Evolutionary conservation across 2,888 invertebrate genomes (phyloP).

Genomic region (Pseudococcus jackbeardsleyi): DNA sequence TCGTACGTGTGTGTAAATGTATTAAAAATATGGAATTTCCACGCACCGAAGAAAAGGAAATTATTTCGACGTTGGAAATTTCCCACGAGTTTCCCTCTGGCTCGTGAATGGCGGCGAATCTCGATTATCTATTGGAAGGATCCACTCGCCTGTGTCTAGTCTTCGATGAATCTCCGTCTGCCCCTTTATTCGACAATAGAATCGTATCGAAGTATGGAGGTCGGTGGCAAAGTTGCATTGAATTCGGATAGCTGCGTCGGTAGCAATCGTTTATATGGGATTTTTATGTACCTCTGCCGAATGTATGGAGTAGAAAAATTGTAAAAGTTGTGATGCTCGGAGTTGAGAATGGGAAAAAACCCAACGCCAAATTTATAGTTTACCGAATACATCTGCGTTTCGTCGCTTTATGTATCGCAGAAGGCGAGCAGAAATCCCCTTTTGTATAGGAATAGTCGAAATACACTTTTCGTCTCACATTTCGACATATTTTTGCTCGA

Average conservation of each 20-base stretch:
- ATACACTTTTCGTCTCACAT: too few species aligned
- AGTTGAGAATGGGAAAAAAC: constrained; percentile 3
- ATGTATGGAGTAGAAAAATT: neutral
- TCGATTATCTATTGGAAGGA: neutral
- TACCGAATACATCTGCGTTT: constrained; percentile 38
- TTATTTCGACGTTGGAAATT: neutral
- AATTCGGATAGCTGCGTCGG: neutral
- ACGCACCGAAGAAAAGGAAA: constrained; percentile 4
- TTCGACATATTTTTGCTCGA: too few species aligned
- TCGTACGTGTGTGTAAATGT: neutral
- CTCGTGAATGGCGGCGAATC: neutral
- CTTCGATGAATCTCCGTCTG: neutral
- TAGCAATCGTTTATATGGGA: constrained; percentile 51
- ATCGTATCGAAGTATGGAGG: too few species aligned
- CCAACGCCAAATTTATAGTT: constrained; percentile 40
- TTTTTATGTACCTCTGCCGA: constrained; percentile 47
- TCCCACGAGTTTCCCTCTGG: too few species aligned
- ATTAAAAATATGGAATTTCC: constrained; percentile 30
- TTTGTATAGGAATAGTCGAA: too few species aligned
- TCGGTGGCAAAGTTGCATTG: too few species aligned
- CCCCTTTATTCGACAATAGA: too few species aligned
- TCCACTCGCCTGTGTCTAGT: neutral
- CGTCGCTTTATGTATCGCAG: neutral
- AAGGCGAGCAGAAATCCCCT: neutral
- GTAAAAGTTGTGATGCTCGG: constrained; percentile 26